phyloP scores from a whole-genome alignment of 2,113 vertebrate species.

The Pteronura brasiliensis region DNA sequence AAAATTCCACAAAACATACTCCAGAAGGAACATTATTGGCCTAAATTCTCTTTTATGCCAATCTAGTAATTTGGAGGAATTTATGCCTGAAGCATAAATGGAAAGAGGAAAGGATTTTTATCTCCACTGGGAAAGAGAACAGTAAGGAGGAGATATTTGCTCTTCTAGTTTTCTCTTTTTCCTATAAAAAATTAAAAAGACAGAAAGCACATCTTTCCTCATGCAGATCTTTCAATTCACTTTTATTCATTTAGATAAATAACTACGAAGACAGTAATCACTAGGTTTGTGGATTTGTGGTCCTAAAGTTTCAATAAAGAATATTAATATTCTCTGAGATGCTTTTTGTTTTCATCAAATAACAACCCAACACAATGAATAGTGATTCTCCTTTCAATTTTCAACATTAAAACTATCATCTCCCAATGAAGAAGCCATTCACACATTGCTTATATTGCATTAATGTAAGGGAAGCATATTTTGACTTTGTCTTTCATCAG shows the following conservation, averaged over 20 bases:
- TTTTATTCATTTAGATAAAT: not conserved
- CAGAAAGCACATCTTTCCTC: not conserved
- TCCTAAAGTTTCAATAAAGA: not conserved
- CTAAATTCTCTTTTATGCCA: not conserved
- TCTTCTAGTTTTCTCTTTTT: not conserved
- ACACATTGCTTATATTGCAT: not conserved
- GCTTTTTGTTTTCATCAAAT: not conserved
- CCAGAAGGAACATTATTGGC: not conserved
- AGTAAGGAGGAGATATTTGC: not conserved
- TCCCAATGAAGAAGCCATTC: not conserved
- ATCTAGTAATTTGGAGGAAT: not conserved
- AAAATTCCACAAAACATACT: not conserved
- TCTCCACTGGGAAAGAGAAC: not conserved
- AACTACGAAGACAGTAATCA: not conserved
- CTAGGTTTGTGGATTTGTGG: not conserved
- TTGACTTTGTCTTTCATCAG: not conserved
- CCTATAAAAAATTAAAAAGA: not conserved
- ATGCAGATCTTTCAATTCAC: not conserved
- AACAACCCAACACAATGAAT: not conserved
- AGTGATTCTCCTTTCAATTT: not conserved
- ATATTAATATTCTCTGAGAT: not conserved
- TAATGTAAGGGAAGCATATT: not conserved
- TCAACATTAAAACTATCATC: not conserved
- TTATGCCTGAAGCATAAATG: not conserved
- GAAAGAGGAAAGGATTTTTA: not conserved